Percentiles rank a stretch among this genome's conserved stretches.
These are phyloP conservation scores for Aporrectodea caliginosa DNA, from an alignment of 1,140 invertebrate species.

Conservation along the genomic window DNA sequence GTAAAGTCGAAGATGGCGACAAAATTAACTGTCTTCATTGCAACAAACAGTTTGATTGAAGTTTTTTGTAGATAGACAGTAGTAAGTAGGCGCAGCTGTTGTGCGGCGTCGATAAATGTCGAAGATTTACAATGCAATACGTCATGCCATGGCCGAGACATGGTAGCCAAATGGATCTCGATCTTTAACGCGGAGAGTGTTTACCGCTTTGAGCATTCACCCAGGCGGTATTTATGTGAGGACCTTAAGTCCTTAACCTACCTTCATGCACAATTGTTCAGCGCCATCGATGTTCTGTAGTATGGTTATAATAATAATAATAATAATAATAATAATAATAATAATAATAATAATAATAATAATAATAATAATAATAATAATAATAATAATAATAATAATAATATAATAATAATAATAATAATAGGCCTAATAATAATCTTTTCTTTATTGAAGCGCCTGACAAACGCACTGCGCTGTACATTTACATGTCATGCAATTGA, in stretches of 20 bases:
- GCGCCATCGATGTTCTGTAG: not conserved
- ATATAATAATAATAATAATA: not conserved
- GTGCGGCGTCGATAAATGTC: not conserved
- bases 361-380: not conserved
- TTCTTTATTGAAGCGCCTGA: too few relatives aligned
- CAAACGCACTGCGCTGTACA: too few relatives aligned
- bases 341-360: not conserved
- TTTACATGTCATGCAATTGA: too few relatives aligned
- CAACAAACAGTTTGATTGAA: too few relatives aligned
- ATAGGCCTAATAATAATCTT: not conserved
- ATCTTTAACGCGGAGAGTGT: too few relatives aligned
- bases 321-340: slow-evolving; percentile 4
- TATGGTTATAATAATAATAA: not conserved
- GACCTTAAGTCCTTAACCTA: not conserved
- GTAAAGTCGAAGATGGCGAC: too few relatives aligned
- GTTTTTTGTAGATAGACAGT: too few relatives aligned
- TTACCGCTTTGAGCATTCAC: too few relatives aligned
- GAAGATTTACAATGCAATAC: not conserved
- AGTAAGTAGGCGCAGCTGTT: not conserved
- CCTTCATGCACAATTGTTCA: not conserved
- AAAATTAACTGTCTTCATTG: too few relatives aligned
- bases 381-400: not conserved
- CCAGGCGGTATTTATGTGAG: not conserved
- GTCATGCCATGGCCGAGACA: not conserved
- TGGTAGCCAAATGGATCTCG: not conserved